These are phyloP conservation scores for Clanis bilineata DNA, from an alignment of 2,888 invertebrate species.

Conservation along the genomic window DNA sequence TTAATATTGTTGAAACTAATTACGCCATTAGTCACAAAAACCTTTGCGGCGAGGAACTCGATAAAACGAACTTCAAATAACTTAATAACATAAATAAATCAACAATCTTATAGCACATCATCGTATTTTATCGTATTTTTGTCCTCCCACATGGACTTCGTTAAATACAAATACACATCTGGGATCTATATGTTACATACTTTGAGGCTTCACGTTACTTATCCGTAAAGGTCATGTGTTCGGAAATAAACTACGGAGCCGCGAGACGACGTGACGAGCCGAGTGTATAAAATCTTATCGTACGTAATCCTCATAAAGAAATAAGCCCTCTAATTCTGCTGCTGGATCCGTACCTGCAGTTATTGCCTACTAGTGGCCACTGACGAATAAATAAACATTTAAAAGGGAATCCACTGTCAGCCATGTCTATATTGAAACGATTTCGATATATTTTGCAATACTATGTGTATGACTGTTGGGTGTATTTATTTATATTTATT, in stretches of 20 bases:
- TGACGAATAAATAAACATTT: too few species aligned
- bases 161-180: not conserved
- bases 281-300: not conserved
- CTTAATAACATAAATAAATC: not conserved
- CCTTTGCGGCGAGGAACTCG: not conserved
- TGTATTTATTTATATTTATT: too few species aligned
- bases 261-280: not conserved
- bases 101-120: not conserved
- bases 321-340: not conserved
- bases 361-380: too few species aligned
- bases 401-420: too few species aligned
- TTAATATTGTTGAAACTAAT: not conserved
- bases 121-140: not conserved
- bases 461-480: not conserved
- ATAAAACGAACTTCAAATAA: not conserved
- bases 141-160: not conserved
- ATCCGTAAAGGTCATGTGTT: slow-evolving; percentile 7
- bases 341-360: not conserved
- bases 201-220: not conserved
- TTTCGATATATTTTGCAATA: too few species aligned
- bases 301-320: not conserved
- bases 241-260: not conserved
- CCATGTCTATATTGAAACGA: too few species aligned
- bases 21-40: not conserved
- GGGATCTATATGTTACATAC: not conserved